Conservation (phyloP, 2,113 vertebrate genomes). For the Syngnathoides biaculeatus region DNA sequence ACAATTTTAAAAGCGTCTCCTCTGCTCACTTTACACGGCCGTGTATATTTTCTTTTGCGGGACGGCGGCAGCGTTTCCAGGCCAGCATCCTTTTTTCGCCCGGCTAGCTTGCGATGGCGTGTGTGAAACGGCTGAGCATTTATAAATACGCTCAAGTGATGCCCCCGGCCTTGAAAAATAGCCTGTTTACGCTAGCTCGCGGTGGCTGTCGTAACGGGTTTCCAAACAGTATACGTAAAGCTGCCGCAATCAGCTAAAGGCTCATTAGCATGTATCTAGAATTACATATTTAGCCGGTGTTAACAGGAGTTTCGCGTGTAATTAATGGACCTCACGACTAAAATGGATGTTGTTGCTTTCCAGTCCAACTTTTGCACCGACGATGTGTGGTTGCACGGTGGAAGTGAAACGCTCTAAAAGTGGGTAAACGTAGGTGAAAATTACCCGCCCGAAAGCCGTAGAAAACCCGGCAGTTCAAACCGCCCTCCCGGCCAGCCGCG, state of each 20-base stretch:
- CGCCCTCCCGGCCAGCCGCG: no score
- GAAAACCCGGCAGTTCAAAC: no score
- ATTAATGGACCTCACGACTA: slow-evolving; percentile 62
- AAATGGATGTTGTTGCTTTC: slow-evolving; percentile 50
- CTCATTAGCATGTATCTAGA: slow-evolving; percentile 67
- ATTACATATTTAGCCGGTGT: slow-evolving; percentile 65
- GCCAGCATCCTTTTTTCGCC: slow-evolving; percentile 51
- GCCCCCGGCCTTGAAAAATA: slow-evolving; percentile 62
- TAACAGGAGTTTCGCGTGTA: slow-evolving; percentile 70
- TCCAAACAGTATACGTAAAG: slow-evolving; percentile 62
- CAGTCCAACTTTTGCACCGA: no score
- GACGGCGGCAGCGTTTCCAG: slow-evolving; percentile 56
- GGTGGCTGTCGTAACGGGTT: slow-evolving; percentile 49
- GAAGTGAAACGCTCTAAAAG: no score
- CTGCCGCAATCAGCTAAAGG: slow-evolving; percentile 53
- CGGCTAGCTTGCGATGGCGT: slow-evolving; percentile 44
- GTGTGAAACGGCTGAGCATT: slow-evolving; percentile 53
- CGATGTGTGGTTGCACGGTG: not conserved
- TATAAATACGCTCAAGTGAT: slow-evolving; percentile 62
- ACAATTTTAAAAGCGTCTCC: no score
- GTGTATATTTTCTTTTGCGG: no score
- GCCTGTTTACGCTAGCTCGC: slow-evolving; percentile 60
- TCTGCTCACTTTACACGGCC: no score
- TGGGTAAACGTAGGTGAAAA: no score
- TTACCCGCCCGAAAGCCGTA: no score